phyloP scores from a whole-genome alignment of 92 coral and sea anemone species.

The Meandrina meandrites region DNA sequence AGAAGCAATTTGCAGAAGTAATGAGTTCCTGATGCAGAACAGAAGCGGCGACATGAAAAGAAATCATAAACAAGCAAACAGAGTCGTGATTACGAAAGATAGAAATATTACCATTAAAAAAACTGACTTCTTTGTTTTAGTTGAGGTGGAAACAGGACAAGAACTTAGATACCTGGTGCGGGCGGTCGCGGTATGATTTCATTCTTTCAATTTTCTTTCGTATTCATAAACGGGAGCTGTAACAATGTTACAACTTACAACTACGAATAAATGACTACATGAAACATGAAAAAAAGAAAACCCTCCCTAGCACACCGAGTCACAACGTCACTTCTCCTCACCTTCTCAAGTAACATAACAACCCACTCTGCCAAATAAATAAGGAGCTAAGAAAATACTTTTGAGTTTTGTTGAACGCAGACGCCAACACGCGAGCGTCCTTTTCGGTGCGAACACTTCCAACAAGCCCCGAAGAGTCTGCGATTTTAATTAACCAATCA shows the following conservation, averaged over 20 bases:
- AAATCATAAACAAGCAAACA: neutral
- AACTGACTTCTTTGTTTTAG: neutral
- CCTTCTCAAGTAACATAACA: neutral
- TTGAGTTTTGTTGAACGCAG: neutral
- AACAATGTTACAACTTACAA: neutral
- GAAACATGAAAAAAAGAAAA: neutral
- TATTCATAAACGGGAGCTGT: neutral
- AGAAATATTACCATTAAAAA: neutral
- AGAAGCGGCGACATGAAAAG: neutral
- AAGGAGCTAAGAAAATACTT: neutral
- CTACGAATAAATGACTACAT: neutral
- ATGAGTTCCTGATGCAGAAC: constrained; percentile 8
- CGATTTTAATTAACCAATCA: neutral
- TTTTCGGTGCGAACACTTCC: neutral
- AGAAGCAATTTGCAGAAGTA: neutral
- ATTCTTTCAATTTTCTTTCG: neutral
- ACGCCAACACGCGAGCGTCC: neutral
- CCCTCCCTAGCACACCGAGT: neutral
- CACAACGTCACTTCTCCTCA: neutral
- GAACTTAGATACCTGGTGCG: neutral
- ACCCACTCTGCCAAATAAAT: neutral
- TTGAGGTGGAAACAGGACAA: neutral
- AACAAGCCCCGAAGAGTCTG: neutral
- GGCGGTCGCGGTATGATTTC: neutral
- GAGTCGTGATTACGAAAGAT: neutral